Evolutionary conservation across 2,797 vertebrate species (phyloP).

Genomic region (Enteromius anoplus): DNA sequence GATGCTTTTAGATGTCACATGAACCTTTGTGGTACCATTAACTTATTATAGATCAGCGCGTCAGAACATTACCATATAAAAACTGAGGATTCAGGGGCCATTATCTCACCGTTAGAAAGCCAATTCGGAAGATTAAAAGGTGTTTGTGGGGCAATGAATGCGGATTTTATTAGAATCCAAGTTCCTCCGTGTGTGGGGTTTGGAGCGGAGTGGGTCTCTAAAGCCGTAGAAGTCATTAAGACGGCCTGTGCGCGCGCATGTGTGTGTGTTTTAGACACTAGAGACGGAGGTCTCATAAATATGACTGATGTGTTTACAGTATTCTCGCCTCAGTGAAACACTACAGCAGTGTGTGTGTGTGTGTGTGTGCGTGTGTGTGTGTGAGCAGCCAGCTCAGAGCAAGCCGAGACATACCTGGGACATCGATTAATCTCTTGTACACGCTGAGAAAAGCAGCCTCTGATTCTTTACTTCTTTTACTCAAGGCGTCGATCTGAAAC

Average conservation of each 20-base stretch:
- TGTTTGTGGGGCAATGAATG: conserved; percentile 44
- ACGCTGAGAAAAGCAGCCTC: conserved; percentile 92
- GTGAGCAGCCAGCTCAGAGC: conserved; percentile 11
- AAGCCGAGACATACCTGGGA: conserved; percentile 82
- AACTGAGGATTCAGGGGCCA: conserved; percentile 43
- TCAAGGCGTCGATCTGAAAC: conserved; percentile 87
- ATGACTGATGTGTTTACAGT: conserved; percentile 62
- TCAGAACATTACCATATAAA: conserved; percentile 48
- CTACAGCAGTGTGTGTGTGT: conserved; percentile 42
- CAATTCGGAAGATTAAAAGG: conserved; percentile 48
- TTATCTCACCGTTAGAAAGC: conserved; percentile 34
- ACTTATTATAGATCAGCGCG: conserved; percentile 49
- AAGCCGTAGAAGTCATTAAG: conserved; percentile 61
- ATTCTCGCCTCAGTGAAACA: conserved; percentile 54
- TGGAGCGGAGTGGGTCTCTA: conserved; percentile 40
- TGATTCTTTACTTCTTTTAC: conserved; percentile 91
- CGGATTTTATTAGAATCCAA: conserved; percentile 39
- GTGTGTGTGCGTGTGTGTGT: conserved; percentile 23
- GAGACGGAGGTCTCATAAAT: conserved; percentile 61
- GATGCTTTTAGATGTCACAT: conserved; percentile 45
- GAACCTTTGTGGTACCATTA: conserved; percentile 47
- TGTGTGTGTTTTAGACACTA: conserved; percentile 53
- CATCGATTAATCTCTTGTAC: conserved; percentile 92
- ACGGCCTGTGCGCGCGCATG: conserved; percentile 40
- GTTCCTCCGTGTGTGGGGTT: conserved; percentile 35